Percentiles rank a stretch among this genome's conserved stretches.
Evolutionary conservation across 2,113 vertebrate species (phyloP).

Genomic region (Microtus pennsylvanicus): DNA sequence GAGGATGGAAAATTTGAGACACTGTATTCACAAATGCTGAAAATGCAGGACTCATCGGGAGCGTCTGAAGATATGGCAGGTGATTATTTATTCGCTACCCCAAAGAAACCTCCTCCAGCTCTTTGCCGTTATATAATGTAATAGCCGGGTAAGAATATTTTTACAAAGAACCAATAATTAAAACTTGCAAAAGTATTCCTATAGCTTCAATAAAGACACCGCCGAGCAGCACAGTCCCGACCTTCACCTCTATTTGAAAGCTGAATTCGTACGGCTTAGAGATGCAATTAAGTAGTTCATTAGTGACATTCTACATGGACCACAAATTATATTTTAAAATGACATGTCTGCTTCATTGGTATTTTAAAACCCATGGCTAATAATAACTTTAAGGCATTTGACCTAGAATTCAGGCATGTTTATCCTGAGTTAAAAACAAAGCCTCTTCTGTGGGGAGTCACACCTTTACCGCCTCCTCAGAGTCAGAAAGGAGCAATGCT

Average conservation of each 20-base stretch:
- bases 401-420: constrained; percentile 30
- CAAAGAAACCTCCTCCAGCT: neutral
- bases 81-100: constrained; percentile 62
- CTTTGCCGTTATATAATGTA: neutral
- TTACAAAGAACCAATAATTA: neutral
- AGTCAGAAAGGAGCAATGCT: constrained; percentile 16
- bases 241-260: constrained; percentile 37
- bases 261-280: constrained; percentile 46
- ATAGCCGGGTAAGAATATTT: neutral
- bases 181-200: constrained; percentile 52
- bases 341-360: constrained; percentile 9
- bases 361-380: constrained; percentile 61
- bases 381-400: constrained; percentile 53
- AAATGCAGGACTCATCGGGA: neutral
- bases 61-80: constrained; percentile 49
- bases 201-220: constrained; percentile 44
- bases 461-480: neutral
- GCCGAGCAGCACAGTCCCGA: constrained; percentile 57
- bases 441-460: neutral
- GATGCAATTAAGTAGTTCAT: constrained; percentile 55
- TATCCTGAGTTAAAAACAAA: constrained; percentile 15
- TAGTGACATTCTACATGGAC: constrained; percentile 25
- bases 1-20: constrained; percentile 28
- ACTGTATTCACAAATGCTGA: constrained; percentile 13
- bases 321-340: constrained; percentile 58